Conservation (phyloP, 2,888 invertebrate genomes). For the Synanthedon formicaeformis region DNA sequence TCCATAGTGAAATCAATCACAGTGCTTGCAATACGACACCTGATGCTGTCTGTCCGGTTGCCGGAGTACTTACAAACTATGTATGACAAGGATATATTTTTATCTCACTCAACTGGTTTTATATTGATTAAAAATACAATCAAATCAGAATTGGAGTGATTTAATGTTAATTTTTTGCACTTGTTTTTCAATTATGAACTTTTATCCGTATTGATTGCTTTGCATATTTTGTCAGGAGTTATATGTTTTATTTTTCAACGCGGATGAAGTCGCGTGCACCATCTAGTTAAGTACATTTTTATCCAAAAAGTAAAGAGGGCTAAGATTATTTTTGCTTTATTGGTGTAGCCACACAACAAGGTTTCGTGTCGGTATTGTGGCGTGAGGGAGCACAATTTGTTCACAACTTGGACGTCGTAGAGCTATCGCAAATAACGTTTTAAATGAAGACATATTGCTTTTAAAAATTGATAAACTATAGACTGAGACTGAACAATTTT, state of each 20-base stretch:
- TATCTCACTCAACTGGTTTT: too few species aligned
- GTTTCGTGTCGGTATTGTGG: slow-evolving; percentile 30
- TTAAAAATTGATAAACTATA: slow-evolving; percentile 14
- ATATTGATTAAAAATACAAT: too few species aligned
- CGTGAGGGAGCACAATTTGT: slow-evolving; percentile 50
- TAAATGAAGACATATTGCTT: slow-evolving; percentile 41
- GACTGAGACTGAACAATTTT: not conserved
- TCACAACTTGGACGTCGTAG: slow-evolving; percentile 26
- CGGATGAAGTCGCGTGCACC: too few species aligned
- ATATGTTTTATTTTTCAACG: too few species aligned
- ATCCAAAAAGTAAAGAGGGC: not conserved
- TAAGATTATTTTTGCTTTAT: slow-evolving; percentile 8
- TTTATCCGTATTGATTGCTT: too few species aligned
- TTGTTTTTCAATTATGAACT: slow-evolving; percentile 1
- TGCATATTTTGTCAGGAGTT: too few species aligned
- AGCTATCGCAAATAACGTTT: slow-evolving; percentile 32
- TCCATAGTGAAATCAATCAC: slow-evolving; percentile 51
- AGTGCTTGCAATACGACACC: slow-evolving; percentile 32
- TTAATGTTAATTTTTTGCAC: slow-evolving; percentile 10
- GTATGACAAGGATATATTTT: too few species aligned
- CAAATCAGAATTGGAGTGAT: too few species aligned
- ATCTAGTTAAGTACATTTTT: not conserved
- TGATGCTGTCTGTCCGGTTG: slow-evolving; percentile 32
- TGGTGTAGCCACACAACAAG: slow-evolving; percentile 17
- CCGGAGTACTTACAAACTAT: too few species aligned